Evolutionary conservation across 2,113 vertebrate genomes (phyloP).

Genomic region (Grammomys dolichurus): DNA sequence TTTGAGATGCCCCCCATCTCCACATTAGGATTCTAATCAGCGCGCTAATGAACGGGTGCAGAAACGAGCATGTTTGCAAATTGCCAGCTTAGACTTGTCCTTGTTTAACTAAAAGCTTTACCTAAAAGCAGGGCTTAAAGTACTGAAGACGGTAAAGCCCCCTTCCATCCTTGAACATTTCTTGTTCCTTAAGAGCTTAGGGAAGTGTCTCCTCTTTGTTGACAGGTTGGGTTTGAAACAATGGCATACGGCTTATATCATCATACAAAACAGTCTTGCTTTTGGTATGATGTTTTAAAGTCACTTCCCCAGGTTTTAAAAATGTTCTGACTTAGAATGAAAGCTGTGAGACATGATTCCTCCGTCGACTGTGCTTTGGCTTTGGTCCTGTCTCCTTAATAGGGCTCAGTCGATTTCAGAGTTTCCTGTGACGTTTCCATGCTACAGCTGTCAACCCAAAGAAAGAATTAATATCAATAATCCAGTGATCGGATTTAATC

Average conservation of each 20-base stretch:
- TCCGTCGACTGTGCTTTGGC: conserved; percentile 40
- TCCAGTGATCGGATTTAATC: conserved; percentile 76
- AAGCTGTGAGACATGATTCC: conserved; percentile 42
- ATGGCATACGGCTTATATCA: conserved; percentile 16
- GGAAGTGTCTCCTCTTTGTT: conserved; percentile 45
- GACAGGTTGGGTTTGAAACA: conserved; percentile 52
- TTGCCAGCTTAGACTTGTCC: conserved; percentile 73
- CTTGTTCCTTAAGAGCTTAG: conserved; percentile 69
- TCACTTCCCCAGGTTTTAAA: conserved; percentile 37
- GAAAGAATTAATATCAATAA: conserved; percentile 78
- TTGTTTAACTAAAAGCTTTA: conserved; percentile 82
- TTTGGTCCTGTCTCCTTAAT: conserved; percentile 70
- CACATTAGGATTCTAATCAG: conserved; percentile 80
- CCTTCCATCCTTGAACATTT: conserved; percentile 29
- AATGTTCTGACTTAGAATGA: conserved; percentile 56
- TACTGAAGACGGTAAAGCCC: conserved; percentile 63
- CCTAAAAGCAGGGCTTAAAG: conserved; percentile 77
- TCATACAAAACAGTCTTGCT: conserved; percentile 3
- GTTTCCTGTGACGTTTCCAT: conserved; percentile 64
- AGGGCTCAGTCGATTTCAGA: conserved; percentile 64
- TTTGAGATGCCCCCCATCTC: conserved; percentile 71
- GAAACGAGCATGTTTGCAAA: conserved; percentile 79
- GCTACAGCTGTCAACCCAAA: conserved; percentile 67
- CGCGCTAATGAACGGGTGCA: conserved; percentile 74
- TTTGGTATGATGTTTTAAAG: conserved; percentile 21